Conservation (phyloP, 2,113 vertebrate species). For the Corydoras sp. region DNA sequence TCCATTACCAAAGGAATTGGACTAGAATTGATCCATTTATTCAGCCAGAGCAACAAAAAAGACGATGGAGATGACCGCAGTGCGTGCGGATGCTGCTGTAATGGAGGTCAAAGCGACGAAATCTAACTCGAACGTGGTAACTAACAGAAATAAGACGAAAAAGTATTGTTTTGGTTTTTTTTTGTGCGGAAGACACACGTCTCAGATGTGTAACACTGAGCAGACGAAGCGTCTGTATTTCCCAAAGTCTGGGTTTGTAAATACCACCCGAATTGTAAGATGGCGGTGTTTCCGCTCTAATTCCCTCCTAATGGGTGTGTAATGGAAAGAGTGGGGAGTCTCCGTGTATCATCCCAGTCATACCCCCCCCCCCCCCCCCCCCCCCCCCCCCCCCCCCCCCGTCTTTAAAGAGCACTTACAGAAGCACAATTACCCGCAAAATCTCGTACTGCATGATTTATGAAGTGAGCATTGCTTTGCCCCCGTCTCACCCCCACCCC, state of each 20-base stretch:
- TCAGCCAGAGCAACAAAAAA: conserved; percentile 29
- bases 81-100: neutral
- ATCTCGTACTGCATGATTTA: conserved; percentile 75
- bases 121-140: neutral
- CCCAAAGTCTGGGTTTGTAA: no score
- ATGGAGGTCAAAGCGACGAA: neutral
- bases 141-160: neutral
- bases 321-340: conserved; percentile 60
- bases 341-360: conserved; percentile 61
- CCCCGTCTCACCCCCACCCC: conserved; percentile 39
- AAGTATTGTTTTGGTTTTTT: neutral
- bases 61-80: neutral
- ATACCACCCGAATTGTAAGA: conserved; percentile 25
- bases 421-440: conserved; percentile 73
- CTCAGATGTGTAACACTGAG: neutral
- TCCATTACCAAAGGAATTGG: conserved; percentile 60
- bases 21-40: conserved; percentile 63
- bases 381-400: conserved; percentile 56
- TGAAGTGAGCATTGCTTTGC: conserved; percentile 68
- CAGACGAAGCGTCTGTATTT: no score
- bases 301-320: conserved; percentile 56
- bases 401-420: conserved; percentile 65
- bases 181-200: neutral
- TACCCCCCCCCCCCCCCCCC: no score
- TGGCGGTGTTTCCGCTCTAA: conserved; percentile 53